A percentile compares a stretch with the other conserved stretches of the same genome.
Evolutionary conservation across 2,797 vertebrate genomes (phyloP).

Genomic region (Coregonus ussuriensis): DNA sequence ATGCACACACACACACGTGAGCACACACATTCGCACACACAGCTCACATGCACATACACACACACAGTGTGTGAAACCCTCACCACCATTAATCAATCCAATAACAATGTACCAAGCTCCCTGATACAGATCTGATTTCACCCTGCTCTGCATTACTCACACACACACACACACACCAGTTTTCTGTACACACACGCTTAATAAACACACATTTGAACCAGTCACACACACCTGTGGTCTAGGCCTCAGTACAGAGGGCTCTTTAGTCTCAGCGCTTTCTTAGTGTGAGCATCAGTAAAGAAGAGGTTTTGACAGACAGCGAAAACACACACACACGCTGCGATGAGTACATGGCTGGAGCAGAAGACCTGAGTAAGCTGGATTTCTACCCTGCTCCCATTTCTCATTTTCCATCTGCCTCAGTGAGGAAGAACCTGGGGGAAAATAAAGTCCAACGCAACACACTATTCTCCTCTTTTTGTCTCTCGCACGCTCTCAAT

Average conservation of each 20-base stretch:
- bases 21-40: too few species aligned
- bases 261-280: conserved; percentile 69
- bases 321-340: conserved; percentile 32
- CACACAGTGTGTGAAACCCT: too few species aligned
- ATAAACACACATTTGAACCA: conserved; percentile 2
- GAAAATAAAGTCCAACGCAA: conserved; percentile 70
- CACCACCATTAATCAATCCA: too few species aligned
- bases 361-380: conserved; percentile 78
- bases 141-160: background rate
- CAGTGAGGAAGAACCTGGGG: conserved; percentile 75
- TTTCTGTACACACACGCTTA: background rate
- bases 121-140: too few species aligned
- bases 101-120: too few species aligned
- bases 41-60: too few species aligned
- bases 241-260: conserved; percentile 61
- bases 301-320: conserved; percentile 68
- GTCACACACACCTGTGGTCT: conserved; percentile 63
- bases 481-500: conserved; percentile 4
- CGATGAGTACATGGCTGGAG: conserved; percentile 37
- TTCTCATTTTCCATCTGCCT: conserved; percentile 81
- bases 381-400: conserved; percentile 74
- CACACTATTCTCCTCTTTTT: conserved; percentile 31
- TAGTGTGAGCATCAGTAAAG: conserved; percentile 65
- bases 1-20: too few species aligned
- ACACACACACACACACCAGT: background rate